Evolutionary conservation across 2,113 vertebrate genomes (phyloP).

Genomic region (Asarcornis scutulata): DNA sequence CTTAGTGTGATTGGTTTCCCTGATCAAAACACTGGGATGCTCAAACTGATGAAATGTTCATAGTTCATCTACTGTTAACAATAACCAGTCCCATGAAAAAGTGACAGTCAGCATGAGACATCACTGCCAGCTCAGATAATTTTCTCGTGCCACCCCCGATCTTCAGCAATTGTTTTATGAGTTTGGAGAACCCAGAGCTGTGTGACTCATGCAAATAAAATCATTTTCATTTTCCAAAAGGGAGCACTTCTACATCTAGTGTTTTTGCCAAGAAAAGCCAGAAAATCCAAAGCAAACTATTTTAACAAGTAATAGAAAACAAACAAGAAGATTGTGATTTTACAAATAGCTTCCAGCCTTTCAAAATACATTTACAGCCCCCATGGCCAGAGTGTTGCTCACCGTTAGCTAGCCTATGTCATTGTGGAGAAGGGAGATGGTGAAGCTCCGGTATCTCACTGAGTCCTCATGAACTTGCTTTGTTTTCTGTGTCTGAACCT

Average conservation of each 20-base stretch:
- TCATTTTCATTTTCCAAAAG: background rate
- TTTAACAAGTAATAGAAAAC: background rate
- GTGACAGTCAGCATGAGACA: background rate
- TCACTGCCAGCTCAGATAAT: background rate
- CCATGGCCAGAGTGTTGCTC: accelerated
- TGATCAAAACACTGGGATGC: background rate
- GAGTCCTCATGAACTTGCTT: background rate
- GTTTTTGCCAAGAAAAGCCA: conserved; percentile 19
- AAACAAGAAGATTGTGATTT: background rate
- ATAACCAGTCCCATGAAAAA: background rate
- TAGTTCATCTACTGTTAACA: background rate
- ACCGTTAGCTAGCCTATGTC: background rate
- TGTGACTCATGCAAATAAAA: background rate
- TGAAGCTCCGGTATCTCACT: accelerated
- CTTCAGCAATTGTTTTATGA: background rate
- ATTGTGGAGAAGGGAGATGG: accelerated
- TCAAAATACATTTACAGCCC: accelerated
- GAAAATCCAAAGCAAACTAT: conserved; percentile 4
- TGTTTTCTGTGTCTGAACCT: background rate
- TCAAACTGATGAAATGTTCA: background rate
- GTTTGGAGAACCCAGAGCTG: background rate
- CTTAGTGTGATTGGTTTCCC: background rate
- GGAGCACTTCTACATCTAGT: background rate
- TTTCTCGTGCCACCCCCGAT: background rate
- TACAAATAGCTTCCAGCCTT: background rate